Percentiles rank a stretch among this genome's conserved stretches.
Conservation (phyloP, 2,888 invertebrate genomes). For the Drosophila mayaguana region DNA sequence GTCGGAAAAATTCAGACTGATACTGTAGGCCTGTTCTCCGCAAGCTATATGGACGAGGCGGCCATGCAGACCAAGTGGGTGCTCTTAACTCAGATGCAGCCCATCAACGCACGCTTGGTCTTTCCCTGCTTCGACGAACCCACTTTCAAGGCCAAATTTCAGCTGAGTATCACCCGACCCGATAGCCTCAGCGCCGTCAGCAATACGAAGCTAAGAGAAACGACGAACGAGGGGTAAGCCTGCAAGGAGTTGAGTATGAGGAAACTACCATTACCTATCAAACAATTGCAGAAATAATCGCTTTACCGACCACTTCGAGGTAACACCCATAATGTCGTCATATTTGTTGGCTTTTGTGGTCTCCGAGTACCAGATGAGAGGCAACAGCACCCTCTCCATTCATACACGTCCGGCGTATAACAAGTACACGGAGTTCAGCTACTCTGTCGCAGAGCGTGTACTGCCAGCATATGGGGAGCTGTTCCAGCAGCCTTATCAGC, state of each 20-base stretch:
- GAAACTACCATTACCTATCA: background rate
- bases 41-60: constrained; percentile 64
- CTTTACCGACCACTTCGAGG: constrained; percentile 69
- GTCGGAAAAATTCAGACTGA: constrained; percentile 85
- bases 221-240: constrained; percentile 58
- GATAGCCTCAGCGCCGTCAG: constrained; percentile 79
- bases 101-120: constrained; percentile 88
- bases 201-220: constrained; percentile 64
- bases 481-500: background rate
- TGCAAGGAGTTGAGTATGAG: background rate
- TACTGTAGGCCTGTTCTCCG: constrained; percentile 71
- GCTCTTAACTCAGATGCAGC: constrained; percentile 89
- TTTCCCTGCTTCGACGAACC: constrained; percentile 93
- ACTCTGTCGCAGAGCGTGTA: constrained; percentile 62
- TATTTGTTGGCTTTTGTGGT: constrained; percentile 94
- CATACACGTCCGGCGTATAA: constrained; percentile 89
- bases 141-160: constrained; percentile 88
- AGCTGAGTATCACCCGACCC: constrained; percentile 87
- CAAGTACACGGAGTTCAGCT: constrained; percentile 89
- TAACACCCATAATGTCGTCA: constrained; percentile 89
- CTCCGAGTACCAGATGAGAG: constrained; percentile 85
- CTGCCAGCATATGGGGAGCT: constrained; percentile 49
- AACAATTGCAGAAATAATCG: constrained; percentile 52
- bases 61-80: constrained; percentile 80
- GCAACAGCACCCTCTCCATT: constrained; percentile 84